Evolutionary conservation across 2,797 vertebrate species (phyloP).

Genomic region (Syngnathus acus): DNA sequence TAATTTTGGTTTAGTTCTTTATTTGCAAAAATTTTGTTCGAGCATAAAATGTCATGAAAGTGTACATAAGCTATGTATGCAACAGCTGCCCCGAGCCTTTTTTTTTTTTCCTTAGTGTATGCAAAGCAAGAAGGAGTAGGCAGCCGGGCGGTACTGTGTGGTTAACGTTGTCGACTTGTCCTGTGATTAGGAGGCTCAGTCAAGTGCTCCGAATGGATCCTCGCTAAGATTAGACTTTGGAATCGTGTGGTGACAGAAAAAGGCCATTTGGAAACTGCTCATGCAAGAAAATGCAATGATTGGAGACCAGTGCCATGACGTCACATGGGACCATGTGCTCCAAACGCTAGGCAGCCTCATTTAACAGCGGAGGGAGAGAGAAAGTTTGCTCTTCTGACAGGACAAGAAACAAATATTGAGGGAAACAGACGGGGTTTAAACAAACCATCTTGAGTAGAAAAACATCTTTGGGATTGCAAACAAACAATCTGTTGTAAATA

Average conservation of each 20-base stretch:
- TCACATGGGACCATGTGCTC: conserved; percentile 52
- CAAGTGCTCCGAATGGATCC: conserved; percentile 47
- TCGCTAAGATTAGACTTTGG: conserved; percentile 44
- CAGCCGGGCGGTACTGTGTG: background rate
- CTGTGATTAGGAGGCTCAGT: conserved; percentile 63
- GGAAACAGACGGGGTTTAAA: conserved; percentile 16
- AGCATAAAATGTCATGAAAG: conserved; percentile 35
- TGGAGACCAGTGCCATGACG: conserved; percentile 48
- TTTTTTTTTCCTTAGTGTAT: conserved; percentile 7
- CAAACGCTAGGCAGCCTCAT: conserved; percentile 34
- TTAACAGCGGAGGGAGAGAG: conserved; percentile 10
- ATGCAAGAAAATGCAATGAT: conserved; percentile 54
- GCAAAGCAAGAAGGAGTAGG: conserved; percentile 12
- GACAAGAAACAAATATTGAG: conserved; percentile 10
- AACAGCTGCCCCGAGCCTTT: conserved; percentile 10
- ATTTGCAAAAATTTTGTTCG: conserved; percentile 53
- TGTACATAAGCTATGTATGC: conserved; percentile 25
- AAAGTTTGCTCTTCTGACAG: conserved; percentile 4
- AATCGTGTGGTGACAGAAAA: conserved; percentile 55
- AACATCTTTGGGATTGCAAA: background rate
- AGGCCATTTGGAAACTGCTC: conserved; percentile 68
- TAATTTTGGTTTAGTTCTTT: conserved; percentile 46
- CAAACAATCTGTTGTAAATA: background rate
- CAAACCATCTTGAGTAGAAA: conserved; percentile 8
- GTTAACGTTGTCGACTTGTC: conserved; percentile 6